These are phyloP conservation scores for Tetrax tetrax DNA, from an alignment of 2,113 vertebrate species.

Conservation along the genomic window DNA sequence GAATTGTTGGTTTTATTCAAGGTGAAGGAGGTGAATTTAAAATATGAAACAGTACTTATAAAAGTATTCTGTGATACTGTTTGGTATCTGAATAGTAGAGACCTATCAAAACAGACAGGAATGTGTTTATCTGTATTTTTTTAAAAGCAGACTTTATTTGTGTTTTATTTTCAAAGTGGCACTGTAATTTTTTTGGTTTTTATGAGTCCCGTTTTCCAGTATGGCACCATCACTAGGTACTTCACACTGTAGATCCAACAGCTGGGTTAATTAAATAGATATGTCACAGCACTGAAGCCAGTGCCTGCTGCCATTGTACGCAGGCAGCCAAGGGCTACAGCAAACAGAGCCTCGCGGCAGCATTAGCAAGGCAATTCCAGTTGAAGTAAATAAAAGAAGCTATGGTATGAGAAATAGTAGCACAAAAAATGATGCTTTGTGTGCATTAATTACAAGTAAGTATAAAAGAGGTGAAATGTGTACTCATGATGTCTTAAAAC, in stretches of 20 bases:
- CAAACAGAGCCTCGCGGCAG: neutral
- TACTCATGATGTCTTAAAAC: neutral
- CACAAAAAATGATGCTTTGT: neutral
- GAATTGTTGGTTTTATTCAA: neutral
- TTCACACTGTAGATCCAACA: constrained; percentile 62
- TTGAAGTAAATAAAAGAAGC: neutral
- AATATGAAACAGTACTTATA: neutral
- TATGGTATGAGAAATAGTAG: neutral
- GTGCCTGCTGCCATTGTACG: constrained; percentile 50
- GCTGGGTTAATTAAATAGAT: constrained; percentile 81
- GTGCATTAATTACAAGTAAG: neutral
- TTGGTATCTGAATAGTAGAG: neutral
- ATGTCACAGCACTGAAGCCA: constrained; percentile 69
- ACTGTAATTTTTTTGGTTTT: constrained; percentile 14
- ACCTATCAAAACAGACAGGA: neutral
- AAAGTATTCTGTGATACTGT: neutral
- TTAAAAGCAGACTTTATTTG: constrained; percentile 5
- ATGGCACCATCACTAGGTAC: constrained; percentile 4
- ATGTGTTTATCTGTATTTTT: neutral
- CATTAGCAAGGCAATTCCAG: neutral
- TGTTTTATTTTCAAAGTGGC: constrained; percentile 26
- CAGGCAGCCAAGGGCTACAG: constrained; percentile 56
- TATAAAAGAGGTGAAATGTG: neutral
- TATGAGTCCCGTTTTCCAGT: constrained; percentile 37
- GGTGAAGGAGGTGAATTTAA: neutral